Base-by-base conservation (phyloP, 2,113 vertebrate species). In the Lasiurus borealis region DNA sequence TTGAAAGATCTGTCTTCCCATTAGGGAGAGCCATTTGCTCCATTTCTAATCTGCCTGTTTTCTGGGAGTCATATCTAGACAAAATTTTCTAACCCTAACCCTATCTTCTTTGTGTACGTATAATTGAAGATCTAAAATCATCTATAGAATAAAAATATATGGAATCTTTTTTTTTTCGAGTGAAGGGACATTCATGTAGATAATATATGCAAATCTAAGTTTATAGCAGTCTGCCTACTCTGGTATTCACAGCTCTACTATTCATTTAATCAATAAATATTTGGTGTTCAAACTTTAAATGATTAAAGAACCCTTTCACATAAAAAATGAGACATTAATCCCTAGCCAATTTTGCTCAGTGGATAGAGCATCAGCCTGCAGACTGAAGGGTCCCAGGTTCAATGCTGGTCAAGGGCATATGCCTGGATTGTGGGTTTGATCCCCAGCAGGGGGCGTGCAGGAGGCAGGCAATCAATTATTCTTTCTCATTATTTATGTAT, bases 91-190 rank as follows among this genome's bases (percentile, higher is more conserved):
- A 52, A 52, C 15, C 14, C 50, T 52, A 52, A 52, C 50, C 50
- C 50, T 52, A 59, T 89, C 52, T 87, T 77, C 23, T 76, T 86
- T 85, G 85, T 73, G n/a, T 71, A 88, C 34, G 54, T 80, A 84
- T 92, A 90, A 72, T 90, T 83, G 46, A 96, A 97, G 44, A 86
- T 13, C 40, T 77, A 88, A 88, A 92, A 88, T 94, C 86, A 50
- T 80, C 75, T 81, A 52, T 90, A 52, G 36, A 93, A 87, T 71
- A 8, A 92, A 95, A 92, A 84, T 52, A 80, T 23, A 62, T n/a
- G 77, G 62, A 25, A 81, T 71, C 27, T 15, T 62, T 86, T 85
- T 54, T 59, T 62, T 59, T 72, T 19, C n/a, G 71, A 69, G 48
- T 68, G 13, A 34, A 31, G 40, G 6, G 15, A 52, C 7, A 4